phyloP scores from a whole-genome alignment of 2,113 vertebrate genomes.

The Ptyas mucosa region DNA sequence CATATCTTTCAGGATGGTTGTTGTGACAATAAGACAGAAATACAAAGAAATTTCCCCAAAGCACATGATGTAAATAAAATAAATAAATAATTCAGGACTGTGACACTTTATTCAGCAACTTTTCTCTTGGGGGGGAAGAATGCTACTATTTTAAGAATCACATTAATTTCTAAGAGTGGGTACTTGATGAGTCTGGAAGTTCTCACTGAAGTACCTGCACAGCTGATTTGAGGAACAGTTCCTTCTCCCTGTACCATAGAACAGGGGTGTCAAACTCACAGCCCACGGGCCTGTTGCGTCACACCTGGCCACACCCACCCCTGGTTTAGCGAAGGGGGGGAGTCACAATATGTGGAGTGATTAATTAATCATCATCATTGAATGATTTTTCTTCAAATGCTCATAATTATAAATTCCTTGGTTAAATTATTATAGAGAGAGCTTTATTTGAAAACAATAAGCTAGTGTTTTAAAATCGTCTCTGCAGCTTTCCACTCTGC shows the following conservation, averaged over 20 bases:
- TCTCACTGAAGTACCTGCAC: not conserved
- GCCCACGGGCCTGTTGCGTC: no score
- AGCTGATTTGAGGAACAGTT: not conserved
- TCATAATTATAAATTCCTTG: not conserved
- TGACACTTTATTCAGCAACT: not conserved
- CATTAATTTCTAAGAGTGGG: not conserved
- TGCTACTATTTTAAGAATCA: not conserved
- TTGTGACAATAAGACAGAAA: not conserved
- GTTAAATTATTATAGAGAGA: not conserved
- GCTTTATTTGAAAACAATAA: not conserved
- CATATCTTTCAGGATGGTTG: not conserved
- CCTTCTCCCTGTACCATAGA: not conserved
- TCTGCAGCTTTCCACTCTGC: not conserved
- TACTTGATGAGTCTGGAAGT: not conserved
- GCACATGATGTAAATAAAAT: not conserved
- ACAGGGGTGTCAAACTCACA: not conserved
- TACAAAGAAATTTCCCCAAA: not conserved
- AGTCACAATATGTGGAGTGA: not conserved
- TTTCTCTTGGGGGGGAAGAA: not conserved
- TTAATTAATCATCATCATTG: not conserved
- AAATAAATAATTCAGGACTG: not conserved
- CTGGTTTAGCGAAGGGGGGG: no score
- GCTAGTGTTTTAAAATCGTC: not conserved
- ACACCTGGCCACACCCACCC: fast-evolving
- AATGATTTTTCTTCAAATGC: not conserved